Evolutionary conservation across 2,797 vertebrate species (phyloP).

Genomic region (Gymnoscopelus microlampas): DNA sequence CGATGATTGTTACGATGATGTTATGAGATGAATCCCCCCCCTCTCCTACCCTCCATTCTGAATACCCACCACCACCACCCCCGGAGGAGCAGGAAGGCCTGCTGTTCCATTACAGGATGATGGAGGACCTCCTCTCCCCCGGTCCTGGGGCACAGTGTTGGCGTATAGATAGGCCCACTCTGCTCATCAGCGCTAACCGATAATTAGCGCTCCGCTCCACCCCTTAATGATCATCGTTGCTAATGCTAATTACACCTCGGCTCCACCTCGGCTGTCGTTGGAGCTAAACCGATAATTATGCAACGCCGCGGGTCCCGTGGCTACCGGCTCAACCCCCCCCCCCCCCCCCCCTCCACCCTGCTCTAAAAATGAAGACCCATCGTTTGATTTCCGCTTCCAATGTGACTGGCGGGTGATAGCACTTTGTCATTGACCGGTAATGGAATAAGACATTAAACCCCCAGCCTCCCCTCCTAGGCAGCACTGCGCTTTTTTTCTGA

Average conservation of each 20-base stretch:
- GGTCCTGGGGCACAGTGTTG: slow-evolving; percentile 58
- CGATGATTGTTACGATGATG: slow-evolving; percentile 48
- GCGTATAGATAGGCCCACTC: slow-evolving; percentile 65
- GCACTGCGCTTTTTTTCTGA: slow-evolving; percentile 53
- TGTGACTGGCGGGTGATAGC: slow-evolving; percentile 30
- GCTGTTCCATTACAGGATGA: slow-evolving; percentile 73
- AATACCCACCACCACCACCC: slow-evolving; percentile 47
- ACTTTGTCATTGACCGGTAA: slow-evolving; percentile 28
- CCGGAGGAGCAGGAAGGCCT: slow-evolving; percentile 53
- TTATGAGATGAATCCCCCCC: slow-evolving; percentile 56
- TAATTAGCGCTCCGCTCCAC: slow-evolving; percentile 81
- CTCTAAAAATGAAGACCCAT: slow-evolving; percentile 7
- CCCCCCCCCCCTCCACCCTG: slow-evolving; percentile 25
- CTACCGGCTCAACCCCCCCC: slow-evolving; percentile 40
- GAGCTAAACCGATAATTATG: slow-evolving; percentile 71
- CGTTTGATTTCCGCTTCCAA: slow-evolving; percentile 39
- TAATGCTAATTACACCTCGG: slow-evolving; percentile 78
- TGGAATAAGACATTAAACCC: slow-evolving; percentile 56
- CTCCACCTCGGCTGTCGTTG: slow-evolving; percentile 74
- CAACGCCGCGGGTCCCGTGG: slow-evolving; percentile 53
- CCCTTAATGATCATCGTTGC: slow-evolving; percentile 80
- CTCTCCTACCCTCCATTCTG: slow-evolving; percentile 33
- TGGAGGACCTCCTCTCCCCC: slow-evolving; percentile 64
- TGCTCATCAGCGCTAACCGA: slow-evolving; percentile 73
- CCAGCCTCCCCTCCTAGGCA: slow-evolving; percentile 14